Conservation (phyloP, 2,888 invertebrate species). For the Arrhopalites spinosus region DNA sequence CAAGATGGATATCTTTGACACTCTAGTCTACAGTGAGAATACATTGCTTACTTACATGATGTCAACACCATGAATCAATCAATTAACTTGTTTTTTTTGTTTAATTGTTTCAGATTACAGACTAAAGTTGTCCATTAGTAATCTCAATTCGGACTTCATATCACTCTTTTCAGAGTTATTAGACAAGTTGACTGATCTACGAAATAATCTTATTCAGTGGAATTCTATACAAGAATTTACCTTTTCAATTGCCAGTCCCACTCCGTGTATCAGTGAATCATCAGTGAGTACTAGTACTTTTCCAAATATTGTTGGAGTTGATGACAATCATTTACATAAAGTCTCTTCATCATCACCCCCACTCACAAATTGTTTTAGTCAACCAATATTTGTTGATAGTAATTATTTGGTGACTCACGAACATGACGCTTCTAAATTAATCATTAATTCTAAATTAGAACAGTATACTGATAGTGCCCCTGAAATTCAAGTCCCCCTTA, state of each 20-base stretch:
- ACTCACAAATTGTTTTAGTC: conserved; percentile 9
- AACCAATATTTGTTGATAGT: too few relatives aligned
- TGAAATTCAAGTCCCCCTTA: too few relatives aligned
- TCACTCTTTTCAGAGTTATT: background rate
- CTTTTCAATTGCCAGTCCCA: background rate
- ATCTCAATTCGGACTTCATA: conserved; percentile 14
- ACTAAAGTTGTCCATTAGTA: conserved; percentile 33
- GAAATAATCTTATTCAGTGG: conserved; percentile 9
- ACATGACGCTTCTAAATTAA: background rate
- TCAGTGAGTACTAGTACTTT: too few relatives aligned
- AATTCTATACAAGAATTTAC: background rate
- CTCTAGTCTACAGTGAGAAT: conserved; percentile 33
- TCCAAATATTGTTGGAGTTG: background rate
- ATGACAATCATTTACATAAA: conserved; percentile 1
- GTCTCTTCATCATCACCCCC: conserved; percentile 22
- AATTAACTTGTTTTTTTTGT: too few relatives aligned
- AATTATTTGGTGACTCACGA: background rate
- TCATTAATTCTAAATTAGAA: background rate
- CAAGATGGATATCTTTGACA: conserved; percentile 41
- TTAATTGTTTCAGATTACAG: conserved; percentile 35
- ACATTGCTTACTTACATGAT: too few relatives aligned
- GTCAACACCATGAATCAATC: too few relatives aligned
- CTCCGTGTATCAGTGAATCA: conserved; percentile 11
- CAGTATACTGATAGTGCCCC: background rate
- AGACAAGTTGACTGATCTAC: conserved; percentile 3